phyloP scores from a whole-genome alignment of 1,140 invertebrate genomes.

The Piezodorus guildinii region DNA sequence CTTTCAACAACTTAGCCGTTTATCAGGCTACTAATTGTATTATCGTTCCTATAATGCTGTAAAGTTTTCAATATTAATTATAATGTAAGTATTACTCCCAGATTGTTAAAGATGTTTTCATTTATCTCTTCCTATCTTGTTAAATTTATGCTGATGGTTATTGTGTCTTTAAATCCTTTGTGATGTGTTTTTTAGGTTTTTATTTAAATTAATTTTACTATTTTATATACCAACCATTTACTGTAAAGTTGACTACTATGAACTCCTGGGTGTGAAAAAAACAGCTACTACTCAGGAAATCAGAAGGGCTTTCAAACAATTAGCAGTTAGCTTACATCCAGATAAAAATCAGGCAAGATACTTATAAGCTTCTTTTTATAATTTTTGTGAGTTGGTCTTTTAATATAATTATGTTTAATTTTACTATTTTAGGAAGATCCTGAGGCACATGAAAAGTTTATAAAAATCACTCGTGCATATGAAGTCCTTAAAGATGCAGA shows the following conservation, averaged over 20 bases:
- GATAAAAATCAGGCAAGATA: constrained; percentile 64
- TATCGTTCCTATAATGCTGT: no score
- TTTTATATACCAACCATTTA: neutral
- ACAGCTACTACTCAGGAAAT: constrained; percentile 73
- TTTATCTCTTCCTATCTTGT: no score
- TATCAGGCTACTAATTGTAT: no score
- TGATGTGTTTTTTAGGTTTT: neutral
- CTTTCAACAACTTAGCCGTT: no score
- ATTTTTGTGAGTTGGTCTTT: neutral
- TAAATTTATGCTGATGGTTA: no score
- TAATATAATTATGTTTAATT: neutral
- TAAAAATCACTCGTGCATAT: constrained; percentile 79
- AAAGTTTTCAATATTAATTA: no score
- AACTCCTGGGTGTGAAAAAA: constrained; percentile 69
- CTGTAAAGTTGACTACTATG: constrained; percentile 65
- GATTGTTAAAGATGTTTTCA: no score
- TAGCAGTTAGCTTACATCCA: constrained; percentile 82
- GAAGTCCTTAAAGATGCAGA: constrained; percentile 84
- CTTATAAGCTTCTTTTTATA: neutral
- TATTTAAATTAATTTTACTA: neutral
- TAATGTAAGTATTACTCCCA: no score
- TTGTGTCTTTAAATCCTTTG: neutral
- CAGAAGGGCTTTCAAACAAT: constrained; percentile 73
- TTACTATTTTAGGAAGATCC: constrained; percentile 42
- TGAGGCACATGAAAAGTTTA: constrained; percentile 82